Conservation (phyloP, 2,113 vertebrate genomes). For the Scortum barcoo region DNA sequence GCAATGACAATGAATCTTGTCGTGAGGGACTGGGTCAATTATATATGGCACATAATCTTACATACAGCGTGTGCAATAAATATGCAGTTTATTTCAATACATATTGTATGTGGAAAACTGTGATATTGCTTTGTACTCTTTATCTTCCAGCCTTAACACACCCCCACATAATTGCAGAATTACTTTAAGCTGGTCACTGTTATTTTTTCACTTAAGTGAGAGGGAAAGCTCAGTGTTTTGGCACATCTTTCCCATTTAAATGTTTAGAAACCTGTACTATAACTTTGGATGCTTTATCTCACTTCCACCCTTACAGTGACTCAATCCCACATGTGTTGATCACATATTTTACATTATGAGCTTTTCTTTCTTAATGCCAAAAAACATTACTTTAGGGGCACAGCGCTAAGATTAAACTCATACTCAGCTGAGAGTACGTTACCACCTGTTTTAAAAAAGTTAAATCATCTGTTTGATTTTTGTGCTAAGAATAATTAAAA, state of each 20-base stretch:
- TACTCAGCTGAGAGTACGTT: background rate
- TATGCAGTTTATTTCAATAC: background rate
- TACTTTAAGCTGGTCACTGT: no score
- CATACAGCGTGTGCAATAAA: background rate
- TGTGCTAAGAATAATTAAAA: background rate
- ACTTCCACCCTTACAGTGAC: background rate
- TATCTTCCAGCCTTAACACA: background rate
- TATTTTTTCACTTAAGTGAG: no score
- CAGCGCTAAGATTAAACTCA: background rate
- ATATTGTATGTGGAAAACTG: background rate
- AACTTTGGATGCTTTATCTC: background rate
- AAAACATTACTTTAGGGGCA: background rate
- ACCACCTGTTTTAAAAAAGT: background rate
- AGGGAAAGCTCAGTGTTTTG: no score
- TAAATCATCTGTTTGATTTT: background rate
- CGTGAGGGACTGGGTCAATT: background rate
- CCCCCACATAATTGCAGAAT: no score
- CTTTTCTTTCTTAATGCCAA: background rate
- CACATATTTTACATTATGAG: background rate
- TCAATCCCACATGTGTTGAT: background rate
- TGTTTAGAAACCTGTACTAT: background rate
- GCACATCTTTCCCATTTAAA: no score
- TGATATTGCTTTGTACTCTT: background rate
- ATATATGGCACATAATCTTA: background rate
- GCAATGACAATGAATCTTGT: constrained; percentile 34